Evolutionary conservation across 1,140 invertebrate genomes (phyloP).

Genomic region (Trinorchestia longiramus): DNA sequence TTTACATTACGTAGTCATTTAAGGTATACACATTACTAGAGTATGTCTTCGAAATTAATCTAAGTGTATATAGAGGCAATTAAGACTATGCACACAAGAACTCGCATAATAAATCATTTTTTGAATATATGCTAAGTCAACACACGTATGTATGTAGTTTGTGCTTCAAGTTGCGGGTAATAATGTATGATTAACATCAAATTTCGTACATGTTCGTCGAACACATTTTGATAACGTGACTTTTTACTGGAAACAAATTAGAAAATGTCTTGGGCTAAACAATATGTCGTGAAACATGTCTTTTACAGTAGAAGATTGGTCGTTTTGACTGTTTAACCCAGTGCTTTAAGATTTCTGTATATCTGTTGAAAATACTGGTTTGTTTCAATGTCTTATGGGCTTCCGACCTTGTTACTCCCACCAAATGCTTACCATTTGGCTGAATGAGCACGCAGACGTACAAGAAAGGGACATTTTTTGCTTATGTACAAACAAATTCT

Average conservation of each 20-base stretch:
- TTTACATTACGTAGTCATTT: neutral
- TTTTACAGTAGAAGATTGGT: neutral
- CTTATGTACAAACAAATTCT: neutral
- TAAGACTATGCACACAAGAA: neutral
- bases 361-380: neutral
- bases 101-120: neutral
- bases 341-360: neutral
- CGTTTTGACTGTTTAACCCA: neutral
- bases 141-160: neutral
- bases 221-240: neutral
- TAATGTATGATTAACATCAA: neutral
- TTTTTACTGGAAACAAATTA: neutral
- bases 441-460: neutral
- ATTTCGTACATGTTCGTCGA: neutral
- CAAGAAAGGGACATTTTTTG: neutral
- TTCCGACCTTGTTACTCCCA: neutral
- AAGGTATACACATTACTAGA: neutral
- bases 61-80: neutral
- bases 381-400: neutral
- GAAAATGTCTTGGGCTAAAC: neutral
- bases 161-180: neutral
- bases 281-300: neutral
- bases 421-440: neutral
- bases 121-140: neutral
- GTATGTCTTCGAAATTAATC: neutral